Evolutionary conservation across 1,140 invertebrate genomes (phyloP), one percentile per base, ranked within the genome.

Genomic region (Grapholita molesta): DNA sequence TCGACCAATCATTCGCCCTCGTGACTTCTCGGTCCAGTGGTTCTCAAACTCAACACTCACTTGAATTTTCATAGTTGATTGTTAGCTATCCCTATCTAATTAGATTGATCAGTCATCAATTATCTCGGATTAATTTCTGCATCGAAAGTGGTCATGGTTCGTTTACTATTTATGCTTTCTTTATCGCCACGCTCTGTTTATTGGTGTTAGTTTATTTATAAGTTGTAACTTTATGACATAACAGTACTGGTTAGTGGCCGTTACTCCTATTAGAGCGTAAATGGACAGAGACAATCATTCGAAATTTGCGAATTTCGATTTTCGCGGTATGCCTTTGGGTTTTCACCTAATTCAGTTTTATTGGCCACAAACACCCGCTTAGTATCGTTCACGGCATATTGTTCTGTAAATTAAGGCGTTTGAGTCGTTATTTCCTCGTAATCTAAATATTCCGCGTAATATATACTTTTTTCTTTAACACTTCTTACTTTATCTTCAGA

Each of bases 61-160:
- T 12, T 61, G 53, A 57, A 28, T 24, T 28, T 25, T n/a, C 55
- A n/a, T n/a, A 61, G 25, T 61, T 61, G 18, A 61, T 61, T 61
- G 30, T 15, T 61, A 28, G 25, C n/a, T 61, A 28, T 61, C 55
- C 24, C 23, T 30, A 28, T 28, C 24, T 32, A 28, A 48, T 48
- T 48, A 48, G 42, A 48, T 7, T 61, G 25, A 61, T 61, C 32
- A n/a, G 55, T 25, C 38, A 15, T 42, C n/a, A 42, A 57, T 57
- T 8, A 25, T 25, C 53, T 28, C 55, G 25, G 55, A 28, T 57
- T 57, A 61, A 28, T 30, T 61, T 61, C 24, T 61, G 9, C 55
- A 61, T 28, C n/a, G 55, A 61, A n/a, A 61, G 24, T 28, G 4
- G 24, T 61, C 25, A 28, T 28, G 55, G 24, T 61, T 61, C 55